A percentile compares a stretch with the other conserved stretches of the same genome.
Evolutionary conservation across 2,797 vertebrate genomes (phyloP).

Genomic region (Dendrocincla tyrannina): DNA sequence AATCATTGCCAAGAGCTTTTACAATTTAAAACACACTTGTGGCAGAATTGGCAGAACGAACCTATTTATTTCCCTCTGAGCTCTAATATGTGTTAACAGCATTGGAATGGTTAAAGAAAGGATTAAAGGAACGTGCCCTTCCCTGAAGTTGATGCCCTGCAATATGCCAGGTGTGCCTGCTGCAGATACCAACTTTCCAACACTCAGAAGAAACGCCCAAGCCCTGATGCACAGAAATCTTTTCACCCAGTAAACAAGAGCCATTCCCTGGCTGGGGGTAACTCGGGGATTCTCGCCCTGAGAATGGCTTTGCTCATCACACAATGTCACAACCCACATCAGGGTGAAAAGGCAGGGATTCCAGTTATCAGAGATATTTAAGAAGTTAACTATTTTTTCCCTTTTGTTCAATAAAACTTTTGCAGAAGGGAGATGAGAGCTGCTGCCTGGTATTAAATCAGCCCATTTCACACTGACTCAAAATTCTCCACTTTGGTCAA

Average conservation of each 20-base stretch:
- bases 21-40: not conserved
- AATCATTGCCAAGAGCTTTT: not conserved
- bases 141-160: not conserved
- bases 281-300: not conserved
- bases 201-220: not conserved
- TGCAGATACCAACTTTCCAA: not conserved
- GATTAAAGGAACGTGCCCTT: not conserved
- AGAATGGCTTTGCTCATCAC: not conserved
- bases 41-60: not conserved
- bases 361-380: not conserved
- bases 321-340: not conserved
- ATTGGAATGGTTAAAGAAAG: not conserved
- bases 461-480: not conserved
- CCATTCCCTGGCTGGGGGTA: not conserved
- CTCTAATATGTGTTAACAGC: not conserved
- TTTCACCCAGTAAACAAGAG: not conserved
- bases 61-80: slow-evolving; percentile 6
- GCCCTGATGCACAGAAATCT: not conserved
- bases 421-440: not conserved
- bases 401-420: not conserved
- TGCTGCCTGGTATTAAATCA: not conserved
- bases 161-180: not conserved
- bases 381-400: not conserved
- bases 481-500: not conserved
- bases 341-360: not conserved